Conservation (phyloP, 2,113 vertebrate species). For the Lucifuga dentata region DNA sequence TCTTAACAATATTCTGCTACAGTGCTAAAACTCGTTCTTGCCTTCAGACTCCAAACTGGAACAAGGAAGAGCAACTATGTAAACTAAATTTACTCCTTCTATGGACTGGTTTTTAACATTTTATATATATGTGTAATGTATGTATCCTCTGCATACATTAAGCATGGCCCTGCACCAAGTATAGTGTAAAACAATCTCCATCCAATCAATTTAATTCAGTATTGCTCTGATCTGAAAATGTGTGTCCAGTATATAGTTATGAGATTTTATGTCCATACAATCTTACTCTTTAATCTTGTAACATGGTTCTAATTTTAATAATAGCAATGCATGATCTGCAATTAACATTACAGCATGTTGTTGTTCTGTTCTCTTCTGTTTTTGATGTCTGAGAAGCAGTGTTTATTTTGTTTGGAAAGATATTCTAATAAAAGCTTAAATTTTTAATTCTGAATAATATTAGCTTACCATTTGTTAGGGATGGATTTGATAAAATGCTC, state of each 20-base stretch:
- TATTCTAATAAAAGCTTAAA: no score
- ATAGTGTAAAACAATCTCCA: no score
- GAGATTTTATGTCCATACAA: slow-evolving; percentile 5
- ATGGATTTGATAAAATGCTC: not conserved
- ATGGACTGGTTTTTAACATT: slow-evolving; percentile 15
- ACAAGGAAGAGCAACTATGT: slow-evolving; percentile 15
- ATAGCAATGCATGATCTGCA: no score
- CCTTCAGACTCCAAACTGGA: slow-evolving; percentile 18
- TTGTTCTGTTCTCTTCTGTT: no score
- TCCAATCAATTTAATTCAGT: no score
- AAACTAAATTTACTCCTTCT: not conserved
- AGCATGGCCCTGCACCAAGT: not conserved
- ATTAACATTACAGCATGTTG: no score
- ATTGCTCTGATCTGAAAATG: no score
- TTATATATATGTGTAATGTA: no score
- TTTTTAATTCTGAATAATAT: no score
- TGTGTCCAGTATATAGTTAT: slow-evolving; percentile 2
- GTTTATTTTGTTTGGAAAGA: no score
- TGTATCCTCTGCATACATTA: slow-evolving; percentile 4
- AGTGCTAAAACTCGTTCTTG: not conserved
- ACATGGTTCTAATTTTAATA: slow-evolving; percentile 5
- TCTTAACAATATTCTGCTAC: not conserved
- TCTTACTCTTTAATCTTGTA: slow-evolving; percentile 21
- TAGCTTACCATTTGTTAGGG: no score
- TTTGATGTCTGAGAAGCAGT: no score